Base-by-base conservation (phyloP, 1,140 invertebrate genomes). In the Papilio aristodemus region DNA sequence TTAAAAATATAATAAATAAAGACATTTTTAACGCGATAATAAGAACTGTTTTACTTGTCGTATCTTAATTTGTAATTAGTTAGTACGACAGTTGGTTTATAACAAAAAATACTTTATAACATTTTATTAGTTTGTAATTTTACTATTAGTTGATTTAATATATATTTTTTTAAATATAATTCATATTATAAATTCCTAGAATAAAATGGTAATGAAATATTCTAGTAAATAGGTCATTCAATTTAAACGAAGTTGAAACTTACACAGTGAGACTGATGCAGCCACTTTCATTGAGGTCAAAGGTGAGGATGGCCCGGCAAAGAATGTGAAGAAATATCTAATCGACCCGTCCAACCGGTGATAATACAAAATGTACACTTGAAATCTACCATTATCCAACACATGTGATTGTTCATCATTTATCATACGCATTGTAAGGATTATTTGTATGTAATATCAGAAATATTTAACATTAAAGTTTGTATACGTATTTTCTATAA, bases 241-340 rank as follows among this genome's bases (percentile, higher is more conserved):
- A 54, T 13, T 54, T 4, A 22, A 54, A 54, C 13, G 4, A 22
- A 54, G 17, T 25, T 25, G 4, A 54, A 46, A 46, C 14, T 46
- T 13, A 22, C 14, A 46, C 17, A 54, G 13, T 64, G 37, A 67
- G 60, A 58, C 25, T 17, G 27, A 32, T 2, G 2, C 27, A 22
- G 62, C 58, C 68, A 70, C 74, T 78, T 74, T 77, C 72, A 66
- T 74, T 73, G 69, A 72, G 78, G 73, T 75, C 76, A 81, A 46
- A 82, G 80, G 75, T 81, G 73, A 81, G 62, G 57, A 72, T 71
- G 72, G 39, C 73, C 71, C 71, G 71, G 37, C 63, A 38, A 58
- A 72, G 71, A 60, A 59, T 64, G 67, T 72, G 70, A 71, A 62
- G 70, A 64, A 78, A 76, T 68, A 41, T 43, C 54, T 69, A 71